A percentile compares a stretch with the other conserved stretches of the same genome.
These are phyloP conservation scores for Dendrolimus houi DNA, from an alignment of 2,888 invertebrate species.

Conservation along the genomic window DNA sequence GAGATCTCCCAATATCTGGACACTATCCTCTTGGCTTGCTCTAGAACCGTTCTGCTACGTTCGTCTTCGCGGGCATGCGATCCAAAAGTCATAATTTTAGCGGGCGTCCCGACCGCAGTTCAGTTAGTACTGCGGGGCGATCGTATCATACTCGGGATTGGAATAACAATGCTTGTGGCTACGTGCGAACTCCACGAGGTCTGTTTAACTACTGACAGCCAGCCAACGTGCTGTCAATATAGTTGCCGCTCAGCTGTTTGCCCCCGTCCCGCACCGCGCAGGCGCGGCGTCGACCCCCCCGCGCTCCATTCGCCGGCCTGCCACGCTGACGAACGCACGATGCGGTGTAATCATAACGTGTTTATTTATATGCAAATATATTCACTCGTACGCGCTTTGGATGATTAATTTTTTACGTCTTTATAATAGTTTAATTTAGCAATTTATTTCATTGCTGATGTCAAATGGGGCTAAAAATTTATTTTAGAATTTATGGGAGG, in stretches of 20 bases:
- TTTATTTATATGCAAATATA: too few relatives aligned
- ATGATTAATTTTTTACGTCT: too few relatives aligned
- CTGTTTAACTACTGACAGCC: constrained; percentile 75
- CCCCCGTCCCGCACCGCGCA: constrained; percentile 51
- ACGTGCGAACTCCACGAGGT: constrained; percentile 64
- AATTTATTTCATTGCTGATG: too few relatives aligned
- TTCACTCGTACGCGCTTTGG: too few relatives aligned
- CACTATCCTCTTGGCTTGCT: constrained; percentile 65
- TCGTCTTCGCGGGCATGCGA: constrained; percentile 61
- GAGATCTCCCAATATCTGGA: constrained; percentile 70
- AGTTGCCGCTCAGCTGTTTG: constrained; percentile 77
- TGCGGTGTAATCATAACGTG: too few relatives aligned
- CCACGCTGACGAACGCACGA: too few relatives aligned
- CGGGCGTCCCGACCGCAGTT: constrained; percentile 61
- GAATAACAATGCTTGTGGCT: constrained; percentile 44
- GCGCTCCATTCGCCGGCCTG: constrained; percentile 30
- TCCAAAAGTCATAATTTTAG: constrained; percentile 76
- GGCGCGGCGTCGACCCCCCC: constrained; percentile 38
- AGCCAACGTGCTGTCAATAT: constrained; percentile 78
- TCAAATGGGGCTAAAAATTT: too few relatives aligned
- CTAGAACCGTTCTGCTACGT: constrained; percentile 64
- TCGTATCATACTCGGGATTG: constrained; percentile 57
- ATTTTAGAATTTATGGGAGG: too few relatives aligned
- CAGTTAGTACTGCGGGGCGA: constrained; percentile 65
- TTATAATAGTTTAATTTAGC: too few relatives aligned